Evolutionary conservation across 1,140 invertebrate genomes (phyloP).

Genomic region (Leptopilina clavipes): DNA sequence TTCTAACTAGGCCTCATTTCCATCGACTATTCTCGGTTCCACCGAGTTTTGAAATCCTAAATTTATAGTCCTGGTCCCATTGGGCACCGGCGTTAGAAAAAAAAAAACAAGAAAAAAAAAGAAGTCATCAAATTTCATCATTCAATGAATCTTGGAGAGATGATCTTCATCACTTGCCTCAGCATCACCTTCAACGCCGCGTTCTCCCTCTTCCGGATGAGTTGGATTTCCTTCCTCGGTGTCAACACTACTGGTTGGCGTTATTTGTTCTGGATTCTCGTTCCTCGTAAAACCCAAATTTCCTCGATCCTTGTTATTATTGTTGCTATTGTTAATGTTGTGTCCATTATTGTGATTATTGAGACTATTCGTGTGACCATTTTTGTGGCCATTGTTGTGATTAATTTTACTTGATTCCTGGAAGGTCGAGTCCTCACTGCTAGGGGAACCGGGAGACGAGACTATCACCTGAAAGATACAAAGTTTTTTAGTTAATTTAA

Average conservation of each 20-base stretch:
- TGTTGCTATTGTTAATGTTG: constrained; percentile 49
- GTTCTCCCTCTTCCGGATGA: constrained; percentile 74
- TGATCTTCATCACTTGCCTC: constrained; percentile 77
- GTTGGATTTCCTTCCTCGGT: constrained; percentile 77
- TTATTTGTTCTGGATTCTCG: constrained; percentile 74
- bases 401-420: constrained; percentile 79
- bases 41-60: constrained; percentile 12
- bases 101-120: constrained; percentile 27
- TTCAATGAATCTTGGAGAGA: constrained; percentile 58
- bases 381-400: constrained; percentile 58
- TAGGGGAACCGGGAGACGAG: constrained; percentile 84
- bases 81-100: not conserved
- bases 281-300: constrained; percentile 60
- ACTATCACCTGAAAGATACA: constrained; percentile 78
- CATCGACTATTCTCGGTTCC: not conserved
- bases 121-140: constrained; percentile 37
- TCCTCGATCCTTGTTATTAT: constrained; percentile 56
- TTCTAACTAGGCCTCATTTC: constrained; percentile 16
- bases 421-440: constrained; percentile 79
- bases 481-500: not conserved
- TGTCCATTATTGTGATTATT: not conserved
- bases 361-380: constrained; percentile 59
- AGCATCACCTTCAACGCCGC: constrained; percentile 77
- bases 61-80: constrained; percentile 9
- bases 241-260: constrained; percentile 78